These are phyloP conservation scores for Diceros bicornis DNA, from an alignment of 2,797 vertebrate species.

Conservation along the genomic window DNA sequence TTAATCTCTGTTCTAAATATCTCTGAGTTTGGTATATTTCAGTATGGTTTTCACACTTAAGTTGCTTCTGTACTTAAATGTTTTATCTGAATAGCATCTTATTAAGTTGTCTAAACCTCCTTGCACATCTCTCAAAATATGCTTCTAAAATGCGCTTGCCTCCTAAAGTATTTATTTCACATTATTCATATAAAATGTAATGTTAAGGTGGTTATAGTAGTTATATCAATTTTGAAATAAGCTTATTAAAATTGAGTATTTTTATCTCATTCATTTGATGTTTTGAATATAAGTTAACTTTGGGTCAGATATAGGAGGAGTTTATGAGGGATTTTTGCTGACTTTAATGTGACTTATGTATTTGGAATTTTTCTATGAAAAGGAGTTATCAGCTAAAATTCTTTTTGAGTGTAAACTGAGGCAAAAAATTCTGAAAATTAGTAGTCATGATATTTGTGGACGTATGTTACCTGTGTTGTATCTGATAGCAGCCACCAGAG, in stretches of 20 bases:
- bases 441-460: background rate
- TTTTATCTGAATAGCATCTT: conserved; percentile 17
- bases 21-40: conserved; percentile 34
- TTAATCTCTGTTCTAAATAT: conserved; percentile 60
- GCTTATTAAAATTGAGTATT: conserved; percentile 57
- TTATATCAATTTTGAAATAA: conserved; percentile 62
- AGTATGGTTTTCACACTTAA: conserved; percentile 40
- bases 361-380: conserved; percentile 64
- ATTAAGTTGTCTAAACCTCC: conserved; percentile 11
- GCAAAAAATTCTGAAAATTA: background rate
- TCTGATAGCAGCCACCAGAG: background rate
- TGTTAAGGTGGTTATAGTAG: conserved; percentile 22
- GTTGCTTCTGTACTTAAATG: conserved; percentile 37
- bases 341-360: conserved; percentile 34
- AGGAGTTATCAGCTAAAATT: background rate
- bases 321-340: conserved; percentile 61
- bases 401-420: background rate
- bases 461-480: background rate
- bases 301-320: background rate
- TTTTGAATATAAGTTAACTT: conserved; percentile 62
- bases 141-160: conserved; percentile 47
- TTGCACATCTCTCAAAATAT: background rate
- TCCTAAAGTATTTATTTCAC: conserved; percentile 40
- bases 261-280: conserved; percentile 56
- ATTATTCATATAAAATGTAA: conserved; percentile 27